Evolutionary conservation across 92 coral and sea anemone genomes (phyloP).

Genomic region (Zoanthus sansibaricus): DNA sequence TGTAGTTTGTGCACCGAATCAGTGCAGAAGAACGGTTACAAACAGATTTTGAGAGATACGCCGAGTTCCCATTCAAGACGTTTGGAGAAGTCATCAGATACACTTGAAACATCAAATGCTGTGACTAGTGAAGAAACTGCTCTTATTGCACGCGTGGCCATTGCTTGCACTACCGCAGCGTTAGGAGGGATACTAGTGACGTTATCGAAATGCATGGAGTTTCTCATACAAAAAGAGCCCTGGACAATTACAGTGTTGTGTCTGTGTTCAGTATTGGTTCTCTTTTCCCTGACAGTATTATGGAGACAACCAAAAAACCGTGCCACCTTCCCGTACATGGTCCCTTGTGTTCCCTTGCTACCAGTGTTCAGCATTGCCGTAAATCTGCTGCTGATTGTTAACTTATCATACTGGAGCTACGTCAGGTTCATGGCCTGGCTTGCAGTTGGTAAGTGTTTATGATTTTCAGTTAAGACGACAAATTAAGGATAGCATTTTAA

Average conservation of each 20-base stretch:
- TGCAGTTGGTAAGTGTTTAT: neutral
- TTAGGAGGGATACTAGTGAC: conserved; percentile 4
- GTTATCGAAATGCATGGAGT: conserved; percentile 13
- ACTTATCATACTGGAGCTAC: conserved; percentile 19
- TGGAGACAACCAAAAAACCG: conserved; percentile 26
- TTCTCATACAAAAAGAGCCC: neutral
- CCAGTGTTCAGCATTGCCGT: conserved; percentile 16
- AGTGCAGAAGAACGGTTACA: neutral
- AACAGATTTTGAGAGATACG: neutral
- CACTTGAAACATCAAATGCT: neutral
- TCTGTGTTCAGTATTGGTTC: conserved; percentile 16
- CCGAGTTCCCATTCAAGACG: neutral
- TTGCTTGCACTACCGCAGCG: conserved; percentile 22
- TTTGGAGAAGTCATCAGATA: neutral
- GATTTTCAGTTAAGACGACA: no score
- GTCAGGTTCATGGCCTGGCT: neutral
- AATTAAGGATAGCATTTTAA: no score
- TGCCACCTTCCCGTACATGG: conserved; percentile 43
- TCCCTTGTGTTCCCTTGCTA: conserved; percentile 30
- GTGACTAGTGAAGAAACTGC: neutral
- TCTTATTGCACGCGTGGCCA: conserved; percentile 10
- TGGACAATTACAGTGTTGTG: conserved; percentile 5
- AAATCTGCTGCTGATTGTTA: conserved; percentile 26
- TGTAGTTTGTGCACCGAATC: neutral
- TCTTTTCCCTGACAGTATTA: conserved; percentile 11